Percentiles rank a stretch among this genome's conserved stretches.
phyloP scores from a whole-genome alignment of 2,797 vertebrate species.

The Clarias laeviceps region DNA sequence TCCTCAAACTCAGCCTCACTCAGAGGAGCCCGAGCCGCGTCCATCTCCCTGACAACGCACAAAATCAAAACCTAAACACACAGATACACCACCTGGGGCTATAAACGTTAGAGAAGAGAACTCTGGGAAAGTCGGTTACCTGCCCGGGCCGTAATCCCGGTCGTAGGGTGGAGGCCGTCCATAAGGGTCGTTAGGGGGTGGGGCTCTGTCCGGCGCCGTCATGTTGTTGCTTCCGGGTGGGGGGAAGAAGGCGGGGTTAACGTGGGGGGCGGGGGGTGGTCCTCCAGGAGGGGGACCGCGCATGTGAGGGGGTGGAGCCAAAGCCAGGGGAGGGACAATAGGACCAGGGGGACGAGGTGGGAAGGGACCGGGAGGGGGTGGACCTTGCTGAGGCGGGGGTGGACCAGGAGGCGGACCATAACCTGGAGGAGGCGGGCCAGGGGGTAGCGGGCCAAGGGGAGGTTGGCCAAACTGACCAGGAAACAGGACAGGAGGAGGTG shows the following conservation, averaged over 20 bases:
- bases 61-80: background rate
- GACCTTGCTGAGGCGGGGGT: slow-evolving; percentile 88
- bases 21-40: slow-evolving; percentile 89
- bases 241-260: slow-evolving; percentile 98
- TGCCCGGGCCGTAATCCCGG: slow-evolving; percentile 94
- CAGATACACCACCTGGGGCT: background rate
- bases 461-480: slow-evolving; percentile 97
- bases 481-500: slow-evolving; percentile 95
- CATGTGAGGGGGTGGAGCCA: slow-evolving; percentile 95
- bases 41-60: slow-evolving; percentile 86
- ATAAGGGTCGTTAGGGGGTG: slow-evolving; percentile 90
- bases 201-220: slow-evolving; percentile 91
- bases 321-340: slow-evolving; percentile 90
- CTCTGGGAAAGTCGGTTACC: slow-evolving; percentile 71
- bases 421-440: slow-evolving; percentile 94
- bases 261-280: slow-evolving; percentile 95
- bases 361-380: slow-evolving; percentile 91
- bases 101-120: background rate
- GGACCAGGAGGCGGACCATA: slow-evolving; percentile 90
- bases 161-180: slow-evolving; percentile 95
- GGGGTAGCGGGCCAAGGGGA: slow-evolving; percentile 83
- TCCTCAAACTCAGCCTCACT: slow-evolving; percentile 99
- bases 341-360: slow-evolving; percentile 93
- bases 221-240: slow-evolving; percentile 93
- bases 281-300: slow-evolving; percentile 95